phyloP scores from a whole-genome alignment of 2,113 vertebrate species.

The Tamias sibiricus region DNA sequence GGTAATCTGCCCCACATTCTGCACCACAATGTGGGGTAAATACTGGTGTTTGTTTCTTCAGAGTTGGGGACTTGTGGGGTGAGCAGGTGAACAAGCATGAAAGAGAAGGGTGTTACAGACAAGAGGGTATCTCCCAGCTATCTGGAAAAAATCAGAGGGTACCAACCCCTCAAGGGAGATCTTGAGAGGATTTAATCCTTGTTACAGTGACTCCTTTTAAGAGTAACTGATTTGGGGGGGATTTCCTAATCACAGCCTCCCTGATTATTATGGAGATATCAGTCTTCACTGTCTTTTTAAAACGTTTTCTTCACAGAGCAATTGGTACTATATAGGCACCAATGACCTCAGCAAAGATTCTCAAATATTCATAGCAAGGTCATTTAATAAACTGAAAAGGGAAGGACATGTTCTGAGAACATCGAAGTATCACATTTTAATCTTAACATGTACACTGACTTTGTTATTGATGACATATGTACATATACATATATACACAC shows the following conservation, averaged over 20 bases:
- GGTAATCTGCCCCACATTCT: slow-evolving; percentile 54
- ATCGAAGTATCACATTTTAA: not conserved
- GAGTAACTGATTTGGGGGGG: not conserved
- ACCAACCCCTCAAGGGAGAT: not conserved
- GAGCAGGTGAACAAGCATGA: not conserved
- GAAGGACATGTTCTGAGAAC: not conserved
- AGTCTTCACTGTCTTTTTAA: not conserved
- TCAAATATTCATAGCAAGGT: not conserved
- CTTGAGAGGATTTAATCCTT: not conserved
- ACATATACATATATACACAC: not conserved
- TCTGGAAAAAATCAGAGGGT: not conserved
- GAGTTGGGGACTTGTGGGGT: not conserved
- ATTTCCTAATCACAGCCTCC: not conserved
- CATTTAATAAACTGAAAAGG: not conserved
- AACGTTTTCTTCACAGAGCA: not conserved
- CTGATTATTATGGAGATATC: not conserved
- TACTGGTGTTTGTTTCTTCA: slow-evolving; percentile 46
- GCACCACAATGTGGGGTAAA: not conserved
- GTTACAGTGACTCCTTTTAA: not conserved
- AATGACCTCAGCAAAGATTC: not conserved
- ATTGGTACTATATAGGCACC: not conserved
- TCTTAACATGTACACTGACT: not conserved
- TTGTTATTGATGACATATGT: not conserved
- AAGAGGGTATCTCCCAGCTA: not conserved
- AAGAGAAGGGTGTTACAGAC: not conserved